Conservation (phyloP, 2,113 vertebrate genomes). For the Hypomesus transpacificus region DNA sequence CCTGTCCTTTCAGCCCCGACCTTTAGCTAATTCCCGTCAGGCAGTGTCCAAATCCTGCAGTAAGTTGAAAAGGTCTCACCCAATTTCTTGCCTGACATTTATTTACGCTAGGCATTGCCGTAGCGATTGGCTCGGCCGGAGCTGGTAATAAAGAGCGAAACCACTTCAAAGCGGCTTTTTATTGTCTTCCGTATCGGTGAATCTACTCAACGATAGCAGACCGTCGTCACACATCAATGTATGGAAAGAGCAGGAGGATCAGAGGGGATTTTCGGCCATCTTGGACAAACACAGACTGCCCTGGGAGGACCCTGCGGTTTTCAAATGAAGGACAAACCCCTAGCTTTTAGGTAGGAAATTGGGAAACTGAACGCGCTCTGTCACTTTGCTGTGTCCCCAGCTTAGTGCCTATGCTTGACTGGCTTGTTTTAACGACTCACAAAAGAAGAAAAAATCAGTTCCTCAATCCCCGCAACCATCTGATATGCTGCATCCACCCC, state of each 20-base stretch:
- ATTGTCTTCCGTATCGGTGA: conserved; percentile 19
- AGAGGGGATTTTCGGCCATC: conserved; percentile 23
- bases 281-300: conserved; percentile 37
- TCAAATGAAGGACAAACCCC: conserved; percentile 11
- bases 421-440: conserved; percentile 59
- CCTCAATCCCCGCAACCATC: not conserved
- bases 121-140: conserved; percentile 27
- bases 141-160: conserved; percentile 51
- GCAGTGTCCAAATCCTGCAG: conserved; percentile 7
- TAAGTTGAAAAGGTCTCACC: conserved; percentile 28
- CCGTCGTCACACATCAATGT: conserved; percentile 41
- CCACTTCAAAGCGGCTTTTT: conserved; percentile 28
- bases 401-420: conserved; percentile 52
- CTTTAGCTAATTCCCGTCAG: conserved; percentile 33
- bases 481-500: not conserved
- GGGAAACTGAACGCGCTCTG: conserved; percentile 37
- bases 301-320: not conserved
- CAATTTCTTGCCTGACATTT: conserved; percentile 53
- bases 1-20: conserved; percentile 34
- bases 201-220: conserved; percentile 22
- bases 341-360: conserved; percentile 32
- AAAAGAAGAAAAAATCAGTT: conserved; percentile 13
- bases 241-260: conserved; percentile 30
- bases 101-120: conserved; percentile 32
- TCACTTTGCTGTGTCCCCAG: conserved; percentile 37